phyloP scores from a whole-genome alignment of 2,888 invertebrate species.

The Epistrophella euchroma region DNA sequence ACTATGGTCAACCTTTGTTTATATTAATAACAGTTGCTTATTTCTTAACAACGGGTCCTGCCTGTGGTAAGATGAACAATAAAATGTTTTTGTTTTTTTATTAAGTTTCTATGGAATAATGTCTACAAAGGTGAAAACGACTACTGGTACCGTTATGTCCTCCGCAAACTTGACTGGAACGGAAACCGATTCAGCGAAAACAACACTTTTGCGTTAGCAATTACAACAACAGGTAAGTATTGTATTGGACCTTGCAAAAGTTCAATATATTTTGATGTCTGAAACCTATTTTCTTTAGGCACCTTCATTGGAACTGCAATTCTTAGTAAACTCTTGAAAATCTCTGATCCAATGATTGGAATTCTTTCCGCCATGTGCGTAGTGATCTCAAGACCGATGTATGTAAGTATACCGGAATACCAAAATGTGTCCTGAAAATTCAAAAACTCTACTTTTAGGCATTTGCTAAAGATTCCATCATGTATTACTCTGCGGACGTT shows the following conservation, averaged over 20 bases:
- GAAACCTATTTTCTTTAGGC: slow-evolving; percentile 73
- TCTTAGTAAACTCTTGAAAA: slow-evolving; percentile 81
- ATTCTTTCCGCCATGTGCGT: slow-evolving; percentile 81
- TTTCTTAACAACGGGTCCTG: slow-evolving; percentile 81
- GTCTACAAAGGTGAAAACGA: slow-evolving; percentile 80
- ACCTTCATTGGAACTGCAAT: slow-evolving; percentile 83
- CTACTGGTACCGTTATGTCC: slow-evolving; percentile 81
- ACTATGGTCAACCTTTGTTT: slow-evolving; percentile 80
- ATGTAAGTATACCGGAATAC: slow-evolving; percentile 79
- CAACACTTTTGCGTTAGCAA: slow-evolving; percentile 80
- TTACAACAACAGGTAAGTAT: slow-evolving; percentile 79
- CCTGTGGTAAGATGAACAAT: slow-evolving; percentile 74
- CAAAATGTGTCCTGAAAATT: neutral
- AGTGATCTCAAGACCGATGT: slow-evolving; percentile 80
- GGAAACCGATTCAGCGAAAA: slow-evolving; percentile 82
- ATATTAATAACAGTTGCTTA: slow-evolving; percentile 80
- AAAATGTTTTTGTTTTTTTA: too few species aligned
- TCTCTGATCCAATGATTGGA: slow-evolving; percentile 82
- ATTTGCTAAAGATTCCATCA: slow-evolving; percentile 79
- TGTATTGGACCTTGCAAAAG: accelerated
- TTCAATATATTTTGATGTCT: neutral
- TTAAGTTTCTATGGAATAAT: neutral
- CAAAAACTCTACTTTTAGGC: slow-evolving; percentile 78
- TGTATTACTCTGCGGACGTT: slow-evolving; percentile 81
- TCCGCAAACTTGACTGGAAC: slow-evolving; percentile 82